Evolutionary conservation across 2,888 invertebrate species (phyloP).

Genomic region (Drosophila melanosoma): DNA sequence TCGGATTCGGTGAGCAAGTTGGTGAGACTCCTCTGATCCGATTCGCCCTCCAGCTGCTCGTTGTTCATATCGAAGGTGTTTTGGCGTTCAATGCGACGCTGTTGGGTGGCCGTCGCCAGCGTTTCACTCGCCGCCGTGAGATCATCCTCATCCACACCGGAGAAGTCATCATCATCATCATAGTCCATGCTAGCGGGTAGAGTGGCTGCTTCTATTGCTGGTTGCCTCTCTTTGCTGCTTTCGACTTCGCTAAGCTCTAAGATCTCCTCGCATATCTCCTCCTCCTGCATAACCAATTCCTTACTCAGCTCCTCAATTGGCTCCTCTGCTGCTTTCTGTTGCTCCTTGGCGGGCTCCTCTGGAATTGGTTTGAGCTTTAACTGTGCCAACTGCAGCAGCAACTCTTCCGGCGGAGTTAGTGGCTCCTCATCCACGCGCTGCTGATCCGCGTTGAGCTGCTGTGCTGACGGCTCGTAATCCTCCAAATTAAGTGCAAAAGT

Average conservation of each 20-base stretch:
- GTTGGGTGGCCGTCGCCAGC: constrained; percentile 16
- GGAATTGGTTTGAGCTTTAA: constrained; percentile 58
- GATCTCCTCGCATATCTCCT: constrained; percentile 83
- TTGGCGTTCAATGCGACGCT: constrained; percentile 60
- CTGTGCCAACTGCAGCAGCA: constrained; percentile 59
- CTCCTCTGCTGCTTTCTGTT: constrained; percentile 24
- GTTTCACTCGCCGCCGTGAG: constrained; percentile 38
- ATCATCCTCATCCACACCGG: constrained; percentile 69
- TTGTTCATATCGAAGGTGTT: constrained; percentile 70
- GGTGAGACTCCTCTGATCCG: constrained; percentile 78
- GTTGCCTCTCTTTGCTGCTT: background rate
- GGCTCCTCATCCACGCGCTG: constrained; percentile 11
- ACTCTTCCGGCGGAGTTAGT: constrained; percentile 52
- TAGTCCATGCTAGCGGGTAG: constrained; percentile 40
- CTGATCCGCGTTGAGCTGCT: background rate
- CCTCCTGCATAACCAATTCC: constrained; percentile 18
- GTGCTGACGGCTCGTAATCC: constrained; percentile 85
- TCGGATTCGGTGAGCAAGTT: constrained; percentile 79
- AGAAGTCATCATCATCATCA: constrained; percentile 67
- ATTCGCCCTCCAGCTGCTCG: constrained; percentile 56
- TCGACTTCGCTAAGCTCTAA: constrained; percentile 54
- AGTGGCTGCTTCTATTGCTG: background rate
- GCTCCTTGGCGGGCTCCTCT: constrained; percentile 52
- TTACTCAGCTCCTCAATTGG: background rate
- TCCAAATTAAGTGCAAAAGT: constrained; percentile 86